Evolutionary conservation across 2,113 vertebrate genomes (phyloP).

Genomic region (Bambusicola thoracicus): DNA sequence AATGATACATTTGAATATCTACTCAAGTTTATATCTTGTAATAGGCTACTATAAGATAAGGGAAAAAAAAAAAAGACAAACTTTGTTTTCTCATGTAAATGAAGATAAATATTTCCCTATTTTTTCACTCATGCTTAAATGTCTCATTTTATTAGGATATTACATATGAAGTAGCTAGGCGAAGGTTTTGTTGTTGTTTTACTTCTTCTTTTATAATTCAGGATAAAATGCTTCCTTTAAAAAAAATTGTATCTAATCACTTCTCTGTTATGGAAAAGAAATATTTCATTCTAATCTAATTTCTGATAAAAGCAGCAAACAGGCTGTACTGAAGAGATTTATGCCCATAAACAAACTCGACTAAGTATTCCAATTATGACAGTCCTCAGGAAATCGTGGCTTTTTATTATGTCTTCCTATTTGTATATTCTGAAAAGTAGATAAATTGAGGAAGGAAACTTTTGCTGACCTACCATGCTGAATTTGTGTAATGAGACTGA

Average conservation of each 20-base stretch:
- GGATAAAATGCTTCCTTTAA: not conserved
- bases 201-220: not conserved
- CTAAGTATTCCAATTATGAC: rapidly evolving
- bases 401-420: not conserved
- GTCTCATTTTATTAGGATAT: not conserved
- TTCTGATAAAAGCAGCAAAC: not conserved
- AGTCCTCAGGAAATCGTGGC: not conserved
- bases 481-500: not conserved
- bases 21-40: not conserved
- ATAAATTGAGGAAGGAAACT: not conserved
- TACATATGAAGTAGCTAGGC: not conserved
- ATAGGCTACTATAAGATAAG: not conserved
- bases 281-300: not conserved
- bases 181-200: not conserved
- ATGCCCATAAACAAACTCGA: not conserved
- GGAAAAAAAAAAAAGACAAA: not conserved
- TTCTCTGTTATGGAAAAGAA: not conserved
- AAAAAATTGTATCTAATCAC: not conserved
- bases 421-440: not conserved
- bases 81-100: not conserved
- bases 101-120: not conserved
- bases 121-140: slow-evolving; percentile 7
- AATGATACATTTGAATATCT: not conserved
- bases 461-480: not conserved
- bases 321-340: not conserved